Conservation (phyloP, 2,888 invertebrate genomes). For the Harmothoe impar region DNA sequence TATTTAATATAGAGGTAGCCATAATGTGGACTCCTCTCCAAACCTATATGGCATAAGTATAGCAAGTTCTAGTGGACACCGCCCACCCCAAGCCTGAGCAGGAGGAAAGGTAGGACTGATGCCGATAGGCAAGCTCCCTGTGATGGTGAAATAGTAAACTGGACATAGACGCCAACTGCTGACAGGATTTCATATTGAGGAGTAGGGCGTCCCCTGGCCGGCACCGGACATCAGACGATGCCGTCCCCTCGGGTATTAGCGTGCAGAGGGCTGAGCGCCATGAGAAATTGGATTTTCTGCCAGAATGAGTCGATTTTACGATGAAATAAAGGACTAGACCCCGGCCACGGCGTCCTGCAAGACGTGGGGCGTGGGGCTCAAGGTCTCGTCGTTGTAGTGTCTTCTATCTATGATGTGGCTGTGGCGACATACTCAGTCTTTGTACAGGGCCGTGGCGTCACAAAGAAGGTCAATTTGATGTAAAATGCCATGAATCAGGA, state of each 20-base stretch:
- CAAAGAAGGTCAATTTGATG: conserved; percentile 52
- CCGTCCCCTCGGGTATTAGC: not conserved
- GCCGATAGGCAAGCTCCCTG: not conserved
- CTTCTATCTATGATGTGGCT: not conserved
- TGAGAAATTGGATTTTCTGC: conserved; percentile 34
- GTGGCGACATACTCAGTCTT: not conserved
- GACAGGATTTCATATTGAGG: conserved; percentile 6
- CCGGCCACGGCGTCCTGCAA: not conserved
- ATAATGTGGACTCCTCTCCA: too few relatives aligned
- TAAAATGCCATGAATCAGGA: conserved; percentile 47
- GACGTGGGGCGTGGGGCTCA: not conserved
- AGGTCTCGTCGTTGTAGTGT: not conserved
- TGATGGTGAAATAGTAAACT: conserved; percentile 42
- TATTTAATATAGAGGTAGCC: too few relatives aligned
- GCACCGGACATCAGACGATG: not conserved
- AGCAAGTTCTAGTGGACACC: too few relatives aligned
- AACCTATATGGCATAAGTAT: too few relatives aligned
- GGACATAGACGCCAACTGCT: conserved; percentile 1
- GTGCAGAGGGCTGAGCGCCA: not conserved
- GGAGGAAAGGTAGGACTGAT: too few relatives aligned
- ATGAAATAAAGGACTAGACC: conserved; percentile 27
- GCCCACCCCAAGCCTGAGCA: too few relatives aligned
- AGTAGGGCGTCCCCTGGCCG: not conserved
- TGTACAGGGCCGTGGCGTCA: not conserved
- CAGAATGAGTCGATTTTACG: conserved; percentile 29